A percentile compares a stretch with the other conserved stretches of the same genome.
These are phyloP conservation scores for Albula glossodonta DNA, from an alignment of 2,113 vertebrate species.

Conservation along the genomic window DNA sequence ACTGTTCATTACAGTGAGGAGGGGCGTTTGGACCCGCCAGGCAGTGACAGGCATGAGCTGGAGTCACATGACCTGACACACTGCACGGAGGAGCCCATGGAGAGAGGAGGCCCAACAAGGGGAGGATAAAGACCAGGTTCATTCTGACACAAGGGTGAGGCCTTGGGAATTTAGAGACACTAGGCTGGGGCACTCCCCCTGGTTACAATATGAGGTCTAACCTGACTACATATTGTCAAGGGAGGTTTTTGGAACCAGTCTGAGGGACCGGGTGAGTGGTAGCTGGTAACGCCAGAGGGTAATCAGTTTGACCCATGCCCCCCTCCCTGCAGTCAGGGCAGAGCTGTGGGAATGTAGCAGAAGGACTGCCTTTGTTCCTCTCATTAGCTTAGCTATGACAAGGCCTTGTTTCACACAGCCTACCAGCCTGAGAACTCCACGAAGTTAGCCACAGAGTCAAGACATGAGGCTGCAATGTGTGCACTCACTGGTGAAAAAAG, in stretches of 20 bases:
- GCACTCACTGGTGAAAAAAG: not conserved
- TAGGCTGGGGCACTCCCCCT: not conserved
- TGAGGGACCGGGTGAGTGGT: not conserved
- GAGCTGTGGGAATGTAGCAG: not conserved
- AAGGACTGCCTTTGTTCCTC: not conserved
- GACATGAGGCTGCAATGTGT: not conserved
- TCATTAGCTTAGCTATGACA: conserved; percentile 3
- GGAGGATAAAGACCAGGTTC: not conserved
- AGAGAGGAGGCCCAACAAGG: not conserved
- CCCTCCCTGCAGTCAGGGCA: not conserved
- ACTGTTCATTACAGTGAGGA: not conserved
- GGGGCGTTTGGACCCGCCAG: conserved; percentile 1
- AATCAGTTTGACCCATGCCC: not conserved
- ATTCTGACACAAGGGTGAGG: not conserved
- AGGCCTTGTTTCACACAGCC: not conserved
- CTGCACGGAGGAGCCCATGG: not conserved
- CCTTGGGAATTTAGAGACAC: not conserved
- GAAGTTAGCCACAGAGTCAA: not conserved
- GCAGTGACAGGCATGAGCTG: not conserved
- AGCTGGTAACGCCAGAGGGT: not conserved
- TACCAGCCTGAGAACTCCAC: not conserved
- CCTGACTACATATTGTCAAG: not conserved
- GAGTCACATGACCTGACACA: not conserved
- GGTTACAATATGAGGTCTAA: not conserved
- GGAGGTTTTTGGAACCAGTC: not conserved